Percentiles rank a stretch among this genome's conserved stretches.
Conservation (phyloP, 2,888 invertebrate genomes). For the Linnaemya vulpina region DNA sequence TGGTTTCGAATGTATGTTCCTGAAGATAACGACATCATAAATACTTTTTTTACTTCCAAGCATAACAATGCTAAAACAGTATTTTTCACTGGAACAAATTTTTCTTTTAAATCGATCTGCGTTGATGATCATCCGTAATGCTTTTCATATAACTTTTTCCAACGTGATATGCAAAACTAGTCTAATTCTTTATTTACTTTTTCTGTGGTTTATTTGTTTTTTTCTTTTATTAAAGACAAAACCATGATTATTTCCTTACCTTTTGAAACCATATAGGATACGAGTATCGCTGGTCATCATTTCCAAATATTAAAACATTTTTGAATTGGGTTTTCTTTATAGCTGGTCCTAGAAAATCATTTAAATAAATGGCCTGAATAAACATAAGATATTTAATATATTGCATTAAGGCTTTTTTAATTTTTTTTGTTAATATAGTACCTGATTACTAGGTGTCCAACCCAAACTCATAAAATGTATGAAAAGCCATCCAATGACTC, state of each 20-base stretch:
- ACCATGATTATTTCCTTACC: conserved; percentile 82
- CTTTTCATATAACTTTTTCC: too few relatives aligned
- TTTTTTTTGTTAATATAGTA: conserved; percentile 59
- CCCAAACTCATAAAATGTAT: conserved; percentile 90
- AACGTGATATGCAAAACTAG: too few relatives aligned
- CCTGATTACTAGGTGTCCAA: conserved; percentile 87
- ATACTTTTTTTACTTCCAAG: too few relatives aligned
- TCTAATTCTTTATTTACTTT: too few relatives aligned
- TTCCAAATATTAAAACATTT: conserved; percentile 87
- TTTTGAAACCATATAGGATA: conserved; percentile 87
- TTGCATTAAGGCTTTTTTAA: not conserved
- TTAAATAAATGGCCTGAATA: conserved; percentile 87
- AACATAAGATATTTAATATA: conserved; percentile 13
- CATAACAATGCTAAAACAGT: too few relatives aligned
- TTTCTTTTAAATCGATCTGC: too few relatives aligned
- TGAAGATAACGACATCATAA: too few relatives aligned
- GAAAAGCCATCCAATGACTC: conserved; percentile 84
- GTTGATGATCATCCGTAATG: too few relatives aligned
- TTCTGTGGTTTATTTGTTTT: too few relatives aligned
- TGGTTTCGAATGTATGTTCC: too few relatives aligned
- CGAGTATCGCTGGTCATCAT: conserved; percentile 89
- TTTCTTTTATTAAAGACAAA: not conserved
- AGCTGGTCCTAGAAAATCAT: conserved; percentile 89
- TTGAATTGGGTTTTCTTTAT: conserved; percentile 85
- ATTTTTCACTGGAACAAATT: too few relatives aligned